phyloP scores from a whole-genome alignment of 2,888 invertebrate genomes.

The Achlya flavicornis region DNA sequence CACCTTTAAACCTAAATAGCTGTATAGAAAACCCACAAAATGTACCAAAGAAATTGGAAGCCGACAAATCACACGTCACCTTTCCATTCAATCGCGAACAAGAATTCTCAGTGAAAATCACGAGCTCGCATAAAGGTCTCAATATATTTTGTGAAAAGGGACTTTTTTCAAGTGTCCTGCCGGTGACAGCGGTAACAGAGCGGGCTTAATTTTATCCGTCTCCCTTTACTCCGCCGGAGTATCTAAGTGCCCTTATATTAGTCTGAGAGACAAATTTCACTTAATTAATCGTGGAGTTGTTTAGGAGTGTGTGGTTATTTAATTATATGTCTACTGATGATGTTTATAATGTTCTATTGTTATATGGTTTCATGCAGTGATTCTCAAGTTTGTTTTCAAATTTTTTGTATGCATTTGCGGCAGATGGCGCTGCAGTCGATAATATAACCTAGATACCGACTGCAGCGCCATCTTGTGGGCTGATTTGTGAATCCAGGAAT shows the following conservation, averaged over 20 bases:
- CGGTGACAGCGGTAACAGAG: conserved; percentile 26
- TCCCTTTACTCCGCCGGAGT: conserved; percentile 17
- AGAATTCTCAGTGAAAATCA: conserved; percentile 1
- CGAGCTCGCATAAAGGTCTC: conserved; percentile 10
- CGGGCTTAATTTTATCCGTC: conserved; percentile 15
- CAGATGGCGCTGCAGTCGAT: too few relatives aligned
- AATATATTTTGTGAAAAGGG: conserved; percentile 17
- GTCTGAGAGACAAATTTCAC: conserved; percentile 18
- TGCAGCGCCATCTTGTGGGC: too few relatives aligned
- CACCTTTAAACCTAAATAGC: conserved; percentile 3
- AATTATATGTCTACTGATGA: not conserved
- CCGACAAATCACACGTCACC: conserved; percentile 10
- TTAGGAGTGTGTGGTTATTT: conserved; percentile 12
- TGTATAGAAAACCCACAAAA: conserved; percentile 4
- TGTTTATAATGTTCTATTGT: not conserved
- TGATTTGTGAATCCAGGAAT: too few relatives aligned
- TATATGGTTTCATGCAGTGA: not conserved
- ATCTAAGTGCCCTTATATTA: conserved; percentile 23
- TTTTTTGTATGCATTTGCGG: too few relatives aligned
- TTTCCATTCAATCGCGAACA: not conserved
- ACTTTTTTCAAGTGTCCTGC: conserved; percentile 33
- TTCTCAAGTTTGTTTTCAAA: not conserved
- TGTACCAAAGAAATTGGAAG: conserved; percentile 5
- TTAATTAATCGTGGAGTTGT: conserved; percentile 14
- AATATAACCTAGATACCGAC: too few relatives aligned